Conservation (phyloP, 2,113 vertebrate species). For the Eulemur macaco region DNA sequence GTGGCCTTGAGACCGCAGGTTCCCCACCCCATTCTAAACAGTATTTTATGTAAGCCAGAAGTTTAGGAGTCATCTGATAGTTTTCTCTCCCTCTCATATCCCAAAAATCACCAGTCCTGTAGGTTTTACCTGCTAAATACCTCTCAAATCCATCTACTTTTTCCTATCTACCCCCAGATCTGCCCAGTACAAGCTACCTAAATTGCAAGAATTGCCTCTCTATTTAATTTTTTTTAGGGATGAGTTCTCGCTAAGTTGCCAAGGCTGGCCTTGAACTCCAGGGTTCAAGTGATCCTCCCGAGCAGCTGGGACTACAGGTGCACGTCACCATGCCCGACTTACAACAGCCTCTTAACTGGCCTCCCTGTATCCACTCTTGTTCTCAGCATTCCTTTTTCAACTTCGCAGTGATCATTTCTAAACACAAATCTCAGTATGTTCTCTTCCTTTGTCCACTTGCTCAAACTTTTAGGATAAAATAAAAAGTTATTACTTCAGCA, state of each 20-base stretch:
- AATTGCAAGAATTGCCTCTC: not conserved
- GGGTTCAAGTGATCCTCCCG: not conserved
- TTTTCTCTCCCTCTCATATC: not conserved
- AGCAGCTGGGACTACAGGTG: not conserved
- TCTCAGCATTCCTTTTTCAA: not conserved
- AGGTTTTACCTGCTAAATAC: not conserved
- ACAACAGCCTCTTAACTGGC: not conserved
- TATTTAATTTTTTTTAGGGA: not conserved
- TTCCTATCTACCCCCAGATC: not conserved
- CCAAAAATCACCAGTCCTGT: slow-evolving; percentile 7
- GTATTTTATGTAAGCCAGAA: not conserved
- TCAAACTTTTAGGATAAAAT: slow-evolving; percentile 4
- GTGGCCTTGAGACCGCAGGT: too few species aligned
- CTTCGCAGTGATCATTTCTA: not conserved
- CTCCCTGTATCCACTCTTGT: not conserved
- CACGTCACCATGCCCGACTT: not conserved
- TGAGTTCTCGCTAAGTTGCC: not conserved
- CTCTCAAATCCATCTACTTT: slow-evolving; percentile 7
- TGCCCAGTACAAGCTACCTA: not conserved
- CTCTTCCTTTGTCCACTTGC: not conserved
- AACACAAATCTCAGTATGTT: not conserved
- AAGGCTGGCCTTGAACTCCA: not conserved
- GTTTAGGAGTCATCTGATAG: not conserved
- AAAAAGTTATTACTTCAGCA: not conserved
- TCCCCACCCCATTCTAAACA: not conserved